Evolutionary conservation across 2,797 vertebrate genomes (phyloP).

Genomic region (Gallinago stenura): DNA sequence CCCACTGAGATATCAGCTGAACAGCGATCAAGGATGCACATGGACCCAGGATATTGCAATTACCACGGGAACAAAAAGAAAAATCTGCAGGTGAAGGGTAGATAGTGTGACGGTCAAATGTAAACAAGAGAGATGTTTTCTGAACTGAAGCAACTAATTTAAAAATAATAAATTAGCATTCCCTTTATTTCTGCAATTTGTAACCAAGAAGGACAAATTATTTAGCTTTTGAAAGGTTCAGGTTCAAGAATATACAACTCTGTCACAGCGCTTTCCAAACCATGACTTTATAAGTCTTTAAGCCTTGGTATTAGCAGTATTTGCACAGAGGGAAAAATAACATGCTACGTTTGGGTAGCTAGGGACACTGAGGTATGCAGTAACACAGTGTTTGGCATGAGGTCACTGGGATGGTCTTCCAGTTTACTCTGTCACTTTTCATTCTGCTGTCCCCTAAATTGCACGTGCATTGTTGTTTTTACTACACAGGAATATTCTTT

Average conservation of each 20-base stretch:
- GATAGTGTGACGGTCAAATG: background rate
- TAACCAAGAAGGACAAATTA: background rate
- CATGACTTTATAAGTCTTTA: background rate
- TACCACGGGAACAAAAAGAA: background rate
- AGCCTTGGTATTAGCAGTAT: background rate
- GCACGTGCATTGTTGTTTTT: fast-evolving
- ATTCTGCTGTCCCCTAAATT: background rate
- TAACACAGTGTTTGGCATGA: background rate
- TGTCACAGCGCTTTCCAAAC: background rate
- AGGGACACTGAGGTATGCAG: background rate
- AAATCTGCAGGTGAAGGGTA: background rate
- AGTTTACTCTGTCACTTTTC: background rate
- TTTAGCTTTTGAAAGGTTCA: background rate
- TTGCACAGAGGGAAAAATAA: background rate
- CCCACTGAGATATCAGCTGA: background rate
- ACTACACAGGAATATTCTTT: background rate
- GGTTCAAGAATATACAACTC: background rate
- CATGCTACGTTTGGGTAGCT: background rate
- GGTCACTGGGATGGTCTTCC: background rate
- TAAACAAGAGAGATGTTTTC: background rate
- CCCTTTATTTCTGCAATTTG: background rate
- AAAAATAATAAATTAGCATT: background rate
- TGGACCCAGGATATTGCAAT: background rate
- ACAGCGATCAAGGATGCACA: background rate
- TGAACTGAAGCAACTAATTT: background rate